Conservation (phyloP, 2,888 invertebrate genomes). For the Brenthis ino region DNA sequence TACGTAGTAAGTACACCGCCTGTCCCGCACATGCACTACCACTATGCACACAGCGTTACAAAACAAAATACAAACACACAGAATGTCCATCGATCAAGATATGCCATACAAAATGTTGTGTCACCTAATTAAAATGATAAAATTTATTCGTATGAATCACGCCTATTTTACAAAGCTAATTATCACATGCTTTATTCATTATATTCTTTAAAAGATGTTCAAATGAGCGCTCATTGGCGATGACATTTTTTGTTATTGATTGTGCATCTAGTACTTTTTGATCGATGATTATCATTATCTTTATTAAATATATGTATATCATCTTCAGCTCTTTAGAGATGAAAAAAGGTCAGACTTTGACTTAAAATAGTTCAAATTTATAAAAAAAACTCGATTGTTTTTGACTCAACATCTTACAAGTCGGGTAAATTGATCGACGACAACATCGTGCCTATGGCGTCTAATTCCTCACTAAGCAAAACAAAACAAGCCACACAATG, state of each 20-base stretch:
- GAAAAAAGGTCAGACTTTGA: background rate
- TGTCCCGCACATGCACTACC: constrained; percentile 55
- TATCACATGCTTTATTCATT: background rate
- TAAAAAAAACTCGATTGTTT: background rate
- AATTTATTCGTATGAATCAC: background rate
- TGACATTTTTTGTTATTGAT: too few relatives aligned
- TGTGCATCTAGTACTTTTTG: too few relatives aligned
- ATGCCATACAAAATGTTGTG: constrained; percentile 6
- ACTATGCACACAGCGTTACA: constrained; percentile 72
- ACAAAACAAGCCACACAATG: constrained; percentile 35
- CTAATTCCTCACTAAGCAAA: constrained; percentile 32
- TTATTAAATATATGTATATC: background rate
- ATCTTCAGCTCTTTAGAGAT: too few relatives aligned
- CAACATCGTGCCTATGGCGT: constrained; percentile 1
- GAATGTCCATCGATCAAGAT: constrained; percentile 24
- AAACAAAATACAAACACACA: constrained; percentile 52
- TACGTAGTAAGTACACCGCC: constrained; percentile 18
- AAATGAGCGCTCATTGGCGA: too few relatives aligned
- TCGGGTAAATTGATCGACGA: constrained; percentile 11
- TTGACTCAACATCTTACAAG: background rate
- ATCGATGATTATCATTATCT: background rate
- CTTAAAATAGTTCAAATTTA: background rate
- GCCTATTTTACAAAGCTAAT: too few relatives aligned
- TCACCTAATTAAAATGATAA: background rate
- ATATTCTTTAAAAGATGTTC: background rate